These are phyloP conservation scores for Lasiurus borealis DNA, from an alignment of 2,113 vertebrate genomes.

Conservation along the genomic window DNA sequence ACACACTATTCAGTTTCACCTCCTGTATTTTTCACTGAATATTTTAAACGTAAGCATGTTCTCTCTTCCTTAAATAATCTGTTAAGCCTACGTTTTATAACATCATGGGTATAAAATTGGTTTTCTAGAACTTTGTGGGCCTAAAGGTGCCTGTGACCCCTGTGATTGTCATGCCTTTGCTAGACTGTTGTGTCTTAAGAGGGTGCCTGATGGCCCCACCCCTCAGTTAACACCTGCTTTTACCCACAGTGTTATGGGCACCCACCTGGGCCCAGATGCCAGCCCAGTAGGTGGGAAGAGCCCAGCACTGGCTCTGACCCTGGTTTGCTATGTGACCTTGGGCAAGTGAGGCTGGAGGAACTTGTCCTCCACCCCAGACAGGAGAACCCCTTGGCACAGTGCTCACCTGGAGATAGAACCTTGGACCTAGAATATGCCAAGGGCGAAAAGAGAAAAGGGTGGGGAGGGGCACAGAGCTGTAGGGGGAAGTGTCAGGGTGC, in stretches of 20 bases:
- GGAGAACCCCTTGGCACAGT: not conserved
- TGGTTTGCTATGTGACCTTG: not conserved
- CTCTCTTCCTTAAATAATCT: not conserved
- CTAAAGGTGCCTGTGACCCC: not conserved
- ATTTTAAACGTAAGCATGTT: not conserved
- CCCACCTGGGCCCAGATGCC: not conserved
- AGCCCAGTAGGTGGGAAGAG: not conserved
- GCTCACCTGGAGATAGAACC: not conserved
- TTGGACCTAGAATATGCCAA: not conserved
- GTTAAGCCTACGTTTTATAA: not conserved
- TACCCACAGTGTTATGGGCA: not conserved
- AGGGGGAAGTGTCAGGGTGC: not conserved
- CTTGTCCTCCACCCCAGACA: rapidly evolving
- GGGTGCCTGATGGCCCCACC: not conserved
- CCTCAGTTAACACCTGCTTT: not conserved
- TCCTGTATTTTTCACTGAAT: not conserved
- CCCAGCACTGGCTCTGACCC: not conserved
- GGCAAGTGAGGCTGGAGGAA: not conserved
- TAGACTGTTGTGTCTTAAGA: not conserved
- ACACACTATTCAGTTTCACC: not conserved
- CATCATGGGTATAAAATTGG: not conserved
- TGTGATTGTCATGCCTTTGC: not conserved
- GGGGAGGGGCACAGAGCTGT: rapidly evolving
- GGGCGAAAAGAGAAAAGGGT: not conserved
- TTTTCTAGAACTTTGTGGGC: not conserved